Percentiles rank a stretch among this genome's conserved stretches.
phyloP scores from a whole-genome alignment of 2,113 vertebrate species.

The Glareola pratincola region DNA sequence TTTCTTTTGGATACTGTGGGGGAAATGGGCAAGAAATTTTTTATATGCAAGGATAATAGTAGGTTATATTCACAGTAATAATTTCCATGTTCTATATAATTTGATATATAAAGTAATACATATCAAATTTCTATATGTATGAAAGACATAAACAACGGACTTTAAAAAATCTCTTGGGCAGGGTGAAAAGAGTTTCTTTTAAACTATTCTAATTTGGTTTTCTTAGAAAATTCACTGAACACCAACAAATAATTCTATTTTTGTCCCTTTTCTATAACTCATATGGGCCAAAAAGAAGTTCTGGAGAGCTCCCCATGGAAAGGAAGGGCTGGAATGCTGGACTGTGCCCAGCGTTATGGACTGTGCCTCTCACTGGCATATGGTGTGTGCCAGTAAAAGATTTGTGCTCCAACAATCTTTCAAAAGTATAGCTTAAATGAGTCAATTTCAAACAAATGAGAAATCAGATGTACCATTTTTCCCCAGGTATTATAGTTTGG shows the following conservation, averaged over 20 bases:
- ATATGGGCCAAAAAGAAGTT: neutral
- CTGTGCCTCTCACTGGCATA: neutral
- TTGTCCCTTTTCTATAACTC: neutral
- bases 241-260: neutral
- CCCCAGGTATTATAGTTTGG: neutral
- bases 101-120: neutral
- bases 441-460: neutral
- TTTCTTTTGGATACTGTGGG: neutral
- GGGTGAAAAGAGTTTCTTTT: neutral
- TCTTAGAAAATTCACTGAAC: neutral
- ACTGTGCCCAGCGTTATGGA: neutral
- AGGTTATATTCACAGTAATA: neutral
- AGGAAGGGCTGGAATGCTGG: neutral
- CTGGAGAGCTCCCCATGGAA: neutral
- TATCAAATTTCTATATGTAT: neutral
- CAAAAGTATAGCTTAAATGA: neutral
- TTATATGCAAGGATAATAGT: neutral
- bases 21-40: neutral
- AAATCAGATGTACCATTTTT: neutral
- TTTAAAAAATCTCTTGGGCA: neutral
- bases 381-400: neutral
- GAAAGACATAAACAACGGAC: neutral
- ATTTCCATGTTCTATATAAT: neutral
- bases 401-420: neutral
- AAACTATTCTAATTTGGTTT: neutral